phyloP scores from a whole-genome alignment of 2,113 vertebrate species.

The Erythrocercus mccallii region DNA sequence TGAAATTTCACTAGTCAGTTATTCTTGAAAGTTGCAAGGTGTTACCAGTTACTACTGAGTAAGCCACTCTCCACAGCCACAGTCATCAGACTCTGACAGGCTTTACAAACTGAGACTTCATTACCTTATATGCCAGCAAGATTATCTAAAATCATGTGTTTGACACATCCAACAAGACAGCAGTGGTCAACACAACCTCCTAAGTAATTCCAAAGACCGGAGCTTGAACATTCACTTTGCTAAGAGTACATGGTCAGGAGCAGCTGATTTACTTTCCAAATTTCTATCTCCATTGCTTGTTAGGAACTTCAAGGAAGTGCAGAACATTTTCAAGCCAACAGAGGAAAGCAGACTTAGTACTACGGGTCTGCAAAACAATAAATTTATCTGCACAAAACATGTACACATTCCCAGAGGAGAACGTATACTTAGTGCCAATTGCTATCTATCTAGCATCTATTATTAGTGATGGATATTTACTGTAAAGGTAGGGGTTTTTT shows the following conservation, averaged over 20 bases:
- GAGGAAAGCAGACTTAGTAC: background rate
- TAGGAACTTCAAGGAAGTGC: background rate
- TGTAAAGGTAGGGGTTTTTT: background rate
- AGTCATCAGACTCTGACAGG: background rate
- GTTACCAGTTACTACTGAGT: background rate
- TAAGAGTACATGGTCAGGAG: background rate
- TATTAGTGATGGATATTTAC: background rate
- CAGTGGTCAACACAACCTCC: background rate
- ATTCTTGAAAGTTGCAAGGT: background rate
- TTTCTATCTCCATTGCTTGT: background rate
- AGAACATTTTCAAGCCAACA: background rate
- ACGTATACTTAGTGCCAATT: background rate
- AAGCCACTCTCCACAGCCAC: background rate
- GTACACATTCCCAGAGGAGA: background rate
- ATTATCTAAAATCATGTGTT: background rate
- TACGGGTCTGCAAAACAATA: rapidly evolving
- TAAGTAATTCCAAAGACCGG: background rate
- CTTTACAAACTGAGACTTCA: background rate
- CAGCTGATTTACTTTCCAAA: background rate
- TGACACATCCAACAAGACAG: background rate
- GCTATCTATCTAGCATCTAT: background rate
- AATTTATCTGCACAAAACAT: background rate
- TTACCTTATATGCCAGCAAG: background rate
- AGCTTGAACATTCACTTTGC: background rate
- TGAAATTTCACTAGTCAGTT: background rate